These are phyloP conservation scores for Cariama cristata DNA, from an alignment of 2,113 vertebrate genomes.

Conservation along the genomic window DNA sequence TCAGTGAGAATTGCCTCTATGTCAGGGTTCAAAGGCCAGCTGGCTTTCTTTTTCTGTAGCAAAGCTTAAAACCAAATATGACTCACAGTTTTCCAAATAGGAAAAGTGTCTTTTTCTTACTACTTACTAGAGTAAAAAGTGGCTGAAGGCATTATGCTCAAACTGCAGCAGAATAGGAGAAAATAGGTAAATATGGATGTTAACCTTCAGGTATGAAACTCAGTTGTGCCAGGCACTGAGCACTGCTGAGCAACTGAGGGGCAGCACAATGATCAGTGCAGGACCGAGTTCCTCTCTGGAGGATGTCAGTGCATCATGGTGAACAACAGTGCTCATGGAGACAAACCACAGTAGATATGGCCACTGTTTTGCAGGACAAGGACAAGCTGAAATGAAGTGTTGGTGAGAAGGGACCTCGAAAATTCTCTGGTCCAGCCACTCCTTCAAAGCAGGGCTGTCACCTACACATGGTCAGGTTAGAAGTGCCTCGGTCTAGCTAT, in stretches of 20 bases:
- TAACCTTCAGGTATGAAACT: background rate
- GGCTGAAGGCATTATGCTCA: background rate
- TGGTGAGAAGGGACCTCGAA: background rate
- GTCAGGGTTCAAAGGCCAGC: background rate
- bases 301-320: rapidly evolving
- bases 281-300: no score
- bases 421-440: background rate
- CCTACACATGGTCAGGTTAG: rapidly evolving
- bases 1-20: constrained; percentile 28
- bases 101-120: background rate
- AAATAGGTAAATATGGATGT: background rate
- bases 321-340: background rate
- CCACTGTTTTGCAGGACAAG: background rate
- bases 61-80: background rate
- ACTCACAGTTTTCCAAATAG: background rate
- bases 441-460: background rate
- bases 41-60: background rate
- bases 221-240: background rate
- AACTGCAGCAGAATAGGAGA: background rate
- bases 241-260: background rate
- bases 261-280: background rate
- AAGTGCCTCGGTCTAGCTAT: background rate
- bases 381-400: background rate
- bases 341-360: background rate
- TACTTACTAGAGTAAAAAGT: background rate